A percentile compares a stretch with the other conserved stretches of the same genome.
These are phyloP conservation scores for Acrossocheilus fasciatus DNA, from an alignment of 2,797 vertebrate genomes.

Conservation along the genomic window DNA sequence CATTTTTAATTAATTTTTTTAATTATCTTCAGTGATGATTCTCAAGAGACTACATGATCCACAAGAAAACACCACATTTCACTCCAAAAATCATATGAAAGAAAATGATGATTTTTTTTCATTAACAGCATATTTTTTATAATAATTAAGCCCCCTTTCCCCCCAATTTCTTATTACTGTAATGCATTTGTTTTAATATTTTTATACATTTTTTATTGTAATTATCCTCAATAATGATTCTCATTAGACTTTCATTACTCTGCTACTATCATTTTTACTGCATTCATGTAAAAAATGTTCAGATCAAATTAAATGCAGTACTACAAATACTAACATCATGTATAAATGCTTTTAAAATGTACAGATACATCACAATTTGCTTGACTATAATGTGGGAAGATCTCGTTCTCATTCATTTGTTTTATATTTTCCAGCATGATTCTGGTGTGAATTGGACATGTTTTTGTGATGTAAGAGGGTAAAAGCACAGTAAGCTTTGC, in stretches of 20 bases:
- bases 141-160: background rate
- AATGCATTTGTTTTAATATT: background rate
- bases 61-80: too few species aligned
- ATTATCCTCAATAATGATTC: background rate
- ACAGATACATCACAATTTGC: background rate
- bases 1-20: too few species aligned
- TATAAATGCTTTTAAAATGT: background rate
- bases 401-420: too few species aligned
- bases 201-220: background rate
- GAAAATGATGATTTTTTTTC: too few species aligned
- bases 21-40: too few species aligned
- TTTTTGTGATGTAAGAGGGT: slow-evolving; percentile 1
- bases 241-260: background rate
- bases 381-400: background rate
- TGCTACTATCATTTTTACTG: background rate
- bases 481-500: slow-evolving; percentile 21
- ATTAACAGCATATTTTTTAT: too few species aligned
- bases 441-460: background rate
- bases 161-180: background rate
- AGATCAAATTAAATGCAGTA: background rate
- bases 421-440: background rate
- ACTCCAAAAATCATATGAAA: too few species aligned
- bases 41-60: background rate
- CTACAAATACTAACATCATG: background rate
- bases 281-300: background rate